Base-by-base conservation (phyloP, 2,888 invertebrate species). In the Dicyrtomina minuta region DNA sequence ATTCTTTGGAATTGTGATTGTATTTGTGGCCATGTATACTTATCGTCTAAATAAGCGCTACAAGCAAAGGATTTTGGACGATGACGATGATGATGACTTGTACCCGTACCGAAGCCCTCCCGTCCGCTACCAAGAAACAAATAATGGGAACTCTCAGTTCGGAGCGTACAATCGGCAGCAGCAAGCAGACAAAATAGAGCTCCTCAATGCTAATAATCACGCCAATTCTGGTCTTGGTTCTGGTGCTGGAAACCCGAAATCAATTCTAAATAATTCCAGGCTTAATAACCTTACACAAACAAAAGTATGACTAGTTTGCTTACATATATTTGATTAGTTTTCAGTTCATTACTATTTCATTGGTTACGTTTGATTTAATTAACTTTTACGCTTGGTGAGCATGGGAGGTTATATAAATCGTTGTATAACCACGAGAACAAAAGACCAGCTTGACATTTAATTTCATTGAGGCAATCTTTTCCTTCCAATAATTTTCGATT, bases 21-120 rank as follows among this genome's bases (percentile, higher is more conserved):
- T 89, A 69, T 87, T 87, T 71, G 87, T 89, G 74, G 82, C 85
- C 61, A 90, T 90, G 79, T 92, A 91, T 79, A 87, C 88, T 58
- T 92, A 90, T 84, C 84, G 89, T 79, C 88, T 89, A 13, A 88
- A 92, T 80, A 87, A 89, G 79, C 87, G 87, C 55, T 89, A 91
- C 81, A 89, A 88, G 81, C 83, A 87, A 77, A 86, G 88, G 62
- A 85, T 89, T 72, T 90, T 91, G 80, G 87, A 88, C 77, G 88
- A 90, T 33, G 79, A 79, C 61, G 89, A 90, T 0, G 90, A 91
- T 79, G 90, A 89, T 78, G 88, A 75, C 44, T 59, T 70, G 27
- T 72, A 68, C 15, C 68, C 66, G 0, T 68, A 68, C 33, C 71
- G 75, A 20, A 66, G 67, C 27, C 75, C 70, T 24, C 55, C 66